A percentile compares a stretch with the other conserved stretches of the same genome.
phyloP scores from a whole-genome alignment of 2,888 invertebrate species.

The Leucoma salicis region DNA sequence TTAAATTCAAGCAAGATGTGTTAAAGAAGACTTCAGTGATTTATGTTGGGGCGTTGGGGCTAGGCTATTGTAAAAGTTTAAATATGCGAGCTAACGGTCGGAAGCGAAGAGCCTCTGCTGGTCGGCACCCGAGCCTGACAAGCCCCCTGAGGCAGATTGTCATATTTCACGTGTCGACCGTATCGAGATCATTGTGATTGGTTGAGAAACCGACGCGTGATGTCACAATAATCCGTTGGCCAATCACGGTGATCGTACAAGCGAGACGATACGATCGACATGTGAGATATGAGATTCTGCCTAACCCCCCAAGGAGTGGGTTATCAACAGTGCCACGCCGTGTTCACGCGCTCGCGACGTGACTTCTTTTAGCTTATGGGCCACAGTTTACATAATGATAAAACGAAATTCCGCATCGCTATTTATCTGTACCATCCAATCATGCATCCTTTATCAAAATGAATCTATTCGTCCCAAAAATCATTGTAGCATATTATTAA shows the following conservation, averaged over 20 bases:
- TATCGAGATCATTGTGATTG: too few species aligned
- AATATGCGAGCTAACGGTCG: constrained; percentile 52
- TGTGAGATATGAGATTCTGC: too few species aligned
- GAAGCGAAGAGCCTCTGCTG: constrained; percentile 19
- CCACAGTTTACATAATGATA: constrained; percentile 30
- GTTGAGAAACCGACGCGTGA: too few species aligned
- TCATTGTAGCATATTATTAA: constrained; percentile 7
- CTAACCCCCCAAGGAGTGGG: too few species aligned
- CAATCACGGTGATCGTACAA: too few species aligned
- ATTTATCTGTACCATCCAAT: constrained; percentile 6
- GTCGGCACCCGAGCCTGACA: constrained; percentile 19
- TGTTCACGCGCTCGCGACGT: constrained; percentile 34
- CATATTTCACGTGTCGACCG: too few species aligned
- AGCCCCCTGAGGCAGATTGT: too few species aligned
- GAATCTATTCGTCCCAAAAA: constrained; percentile 4
- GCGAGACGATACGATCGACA: too few species aligned
- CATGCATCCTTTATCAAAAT: constrained; percentile 11
- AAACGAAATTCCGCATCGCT: constrained; percentile 35
- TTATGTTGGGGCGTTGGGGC: constrained; percentile 61
- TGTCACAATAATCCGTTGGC: too few species aligned
- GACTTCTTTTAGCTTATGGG: constrained; percentile 46
- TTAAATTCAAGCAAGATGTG: constrained; percentile 73
- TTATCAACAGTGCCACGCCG: constrained; percentile 24
- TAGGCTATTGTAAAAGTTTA: constrained; percentile 70
- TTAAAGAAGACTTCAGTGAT: constrained; percentile 68